Evolutionary conservation across 2,113 vertebrate genomes (phyloP), one percentile per base, ranked within the genome.

Genomic region (Nipponia nippon): DNA sequence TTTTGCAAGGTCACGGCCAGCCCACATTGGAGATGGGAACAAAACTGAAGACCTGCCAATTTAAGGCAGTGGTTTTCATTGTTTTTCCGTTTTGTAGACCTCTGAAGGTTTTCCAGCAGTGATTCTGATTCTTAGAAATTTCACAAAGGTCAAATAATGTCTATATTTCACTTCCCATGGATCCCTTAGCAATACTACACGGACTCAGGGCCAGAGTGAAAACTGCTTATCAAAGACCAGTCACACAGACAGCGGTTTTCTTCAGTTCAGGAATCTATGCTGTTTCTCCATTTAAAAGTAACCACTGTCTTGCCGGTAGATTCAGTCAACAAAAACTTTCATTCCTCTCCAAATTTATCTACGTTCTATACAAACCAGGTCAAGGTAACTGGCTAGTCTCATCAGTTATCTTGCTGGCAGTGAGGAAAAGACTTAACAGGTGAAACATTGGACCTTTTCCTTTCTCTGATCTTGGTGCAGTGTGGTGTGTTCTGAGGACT

Each of bases 221-320:
- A 87, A 36, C 14, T 59, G 20, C 29, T 70, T 86, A 13, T 71
- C 63, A 62, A 70, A 84, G 66, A 40, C 27, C 49, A 58, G 42
- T 53, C 32, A 36, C 46, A 58, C 26, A 42, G 10, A 63, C 1
- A 52, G 36, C 0, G 0, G 9, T 36, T 94, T 70, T 70, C 49
- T 30, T 12, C 53, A 70, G 53, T 80, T 90, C 82, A 71, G 63
- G 56, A 62, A 10, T 47, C 53, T 61, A 2, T 27, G n/a, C 47
- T 62, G 7, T 59, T 97, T 90, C 27, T 92, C 29, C 14, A 13
- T 69, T 83, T 77, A 26, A 56, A 83, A 90, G 32, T 34, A 85
- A 30, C 20, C 23, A 44, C 20, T 22, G 10, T 42, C 79, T 73
- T 81, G 17, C 67, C 2, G 1, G 32, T 19, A 73, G 42, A 30